Percentiles rank a stretch among this genome's conserved stretches.
These are phyloP conservation scores for Drosophila neotestacea DNA, from an alignment of 2,888 invertebrate species.

Conservation along the genomic window DNA sequence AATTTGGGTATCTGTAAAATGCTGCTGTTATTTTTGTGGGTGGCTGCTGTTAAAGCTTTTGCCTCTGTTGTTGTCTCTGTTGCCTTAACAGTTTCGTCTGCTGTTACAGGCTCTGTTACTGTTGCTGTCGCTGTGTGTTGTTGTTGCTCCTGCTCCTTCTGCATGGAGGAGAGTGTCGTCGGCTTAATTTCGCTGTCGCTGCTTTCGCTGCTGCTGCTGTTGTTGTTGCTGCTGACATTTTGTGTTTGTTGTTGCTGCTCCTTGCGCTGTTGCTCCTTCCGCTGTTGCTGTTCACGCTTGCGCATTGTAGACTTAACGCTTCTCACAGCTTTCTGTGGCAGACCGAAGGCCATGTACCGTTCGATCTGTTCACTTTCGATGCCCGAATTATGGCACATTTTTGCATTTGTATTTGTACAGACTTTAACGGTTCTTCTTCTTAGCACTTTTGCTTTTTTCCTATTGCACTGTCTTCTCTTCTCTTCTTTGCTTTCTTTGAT, in stretches of 20 bases:
- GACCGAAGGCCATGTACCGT: conserved; percentile 82
- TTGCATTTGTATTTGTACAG: conserved; percentile 61
- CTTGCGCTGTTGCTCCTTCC: conserved; percentile 33
- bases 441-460: conserved; percentile 28
- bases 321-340: conserved; percentile 84
- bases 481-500: conserved; percentile 6
- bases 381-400: conserved; percentile 84
- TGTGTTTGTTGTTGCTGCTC: conserved; percentile 28
- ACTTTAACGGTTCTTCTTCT: conserved; percentile 31
- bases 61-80: conserved; percentile 14
- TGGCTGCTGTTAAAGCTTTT: conserved; percentile 29
- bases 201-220: conserved; percentile 19
- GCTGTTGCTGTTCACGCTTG: conserved; percentile 73
- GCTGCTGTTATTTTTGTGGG: conserved; percentile 46
- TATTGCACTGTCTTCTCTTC: conserved; percentile 11
- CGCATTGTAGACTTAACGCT: conserved; percentile 81
- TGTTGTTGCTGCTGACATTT: conserved; percentile 25
- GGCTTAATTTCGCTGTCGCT: conserved; percentile 55
- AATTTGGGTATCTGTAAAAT: conserved; percentile 64
- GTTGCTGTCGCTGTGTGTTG: conserved; percentile 7
- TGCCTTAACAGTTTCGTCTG: conserved; percentile 1
- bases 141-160: conserved; percentile 12
- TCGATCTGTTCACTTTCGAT: conserved; percentile 84
- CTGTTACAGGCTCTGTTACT: conserved; percentile 10
- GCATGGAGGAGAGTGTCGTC: neutral